phyloP scores from a whole-genome alignment of 2,113 vertebrate species.

The Neolamprologus sp. region DNA sequence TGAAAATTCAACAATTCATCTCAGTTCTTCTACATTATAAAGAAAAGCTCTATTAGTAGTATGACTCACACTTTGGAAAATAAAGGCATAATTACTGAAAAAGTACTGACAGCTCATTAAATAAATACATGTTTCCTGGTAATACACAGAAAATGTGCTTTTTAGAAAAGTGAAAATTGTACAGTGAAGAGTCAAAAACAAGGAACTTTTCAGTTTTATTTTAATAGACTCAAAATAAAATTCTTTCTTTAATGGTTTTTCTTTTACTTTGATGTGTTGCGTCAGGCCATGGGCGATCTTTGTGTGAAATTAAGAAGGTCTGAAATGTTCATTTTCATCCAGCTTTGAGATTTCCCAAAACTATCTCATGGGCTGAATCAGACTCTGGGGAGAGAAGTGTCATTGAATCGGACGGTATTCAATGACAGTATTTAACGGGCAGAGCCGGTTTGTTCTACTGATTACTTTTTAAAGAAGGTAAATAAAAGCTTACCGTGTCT shows the following conservation, averaged over 20 bases:
- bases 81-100: neutral
- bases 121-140: neutral
- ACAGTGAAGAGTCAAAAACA: neutral
- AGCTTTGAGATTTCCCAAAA: neutral
- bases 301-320: neutral
- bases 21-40: neutral
- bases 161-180: neutral
- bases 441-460: neutral
- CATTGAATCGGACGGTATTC: neutral
- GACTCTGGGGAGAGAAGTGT: neutral
- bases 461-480: neutral
- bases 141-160: neutral
- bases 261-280: neutral
- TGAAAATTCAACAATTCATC: neutral
- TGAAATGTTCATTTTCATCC: neutral
- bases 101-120: neutral
- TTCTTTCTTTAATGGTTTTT: neutral
- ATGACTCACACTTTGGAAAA: neutral
- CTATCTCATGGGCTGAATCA: rapidly evolving
- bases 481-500: neutral
- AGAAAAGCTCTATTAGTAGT: neutral
- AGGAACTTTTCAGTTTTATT: neutral
- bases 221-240: neutral
- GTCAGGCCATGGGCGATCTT: neutral
- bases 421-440: rapidly evolving